These are phyloP conservation scores for Hippocampus guttulatus DNA, from an alignment of 2,113 vertebrate species.

Conservation along the genomic window DNA sequence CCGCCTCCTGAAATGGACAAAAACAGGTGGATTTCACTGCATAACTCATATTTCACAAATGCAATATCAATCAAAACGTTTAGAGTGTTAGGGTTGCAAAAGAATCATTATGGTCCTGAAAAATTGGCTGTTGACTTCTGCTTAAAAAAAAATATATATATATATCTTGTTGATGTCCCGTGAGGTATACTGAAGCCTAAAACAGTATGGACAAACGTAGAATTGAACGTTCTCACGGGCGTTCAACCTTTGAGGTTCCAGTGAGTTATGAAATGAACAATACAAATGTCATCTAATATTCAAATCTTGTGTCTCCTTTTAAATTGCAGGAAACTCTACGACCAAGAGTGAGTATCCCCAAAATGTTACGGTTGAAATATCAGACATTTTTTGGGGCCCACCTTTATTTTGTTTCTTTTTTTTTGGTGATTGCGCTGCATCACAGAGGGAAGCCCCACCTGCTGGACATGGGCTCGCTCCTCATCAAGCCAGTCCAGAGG, in stretches of 20 bases:
- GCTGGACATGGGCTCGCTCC: constrained; percentile 88
- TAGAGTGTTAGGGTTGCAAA: too few species aligned
- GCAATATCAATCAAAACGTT: too few species aligned
- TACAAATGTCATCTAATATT: constrained; percentile 20
- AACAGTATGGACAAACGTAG: not conserved
- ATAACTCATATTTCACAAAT: too few species aligned
- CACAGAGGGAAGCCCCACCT: constrained; percentile 86
- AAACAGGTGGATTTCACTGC: too few species aligned
- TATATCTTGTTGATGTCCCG: not conserved
- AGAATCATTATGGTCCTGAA: too few species aligned
- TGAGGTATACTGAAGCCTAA: not conserved
- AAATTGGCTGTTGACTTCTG: too few species aligned
- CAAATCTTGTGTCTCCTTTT: constrained; percentile 25
- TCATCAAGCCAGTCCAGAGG: constrained; percentile 95
- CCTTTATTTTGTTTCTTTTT: not conserved
- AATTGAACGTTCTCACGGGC: not conserved
- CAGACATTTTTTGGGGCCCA: not conserved
- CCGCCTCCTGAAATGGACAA: too few species aligned
- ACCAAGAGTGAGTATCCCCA: constrained; percentile 84
- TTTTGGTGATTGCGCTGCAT: not conserved
- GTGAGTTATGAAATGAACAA: not conserved
- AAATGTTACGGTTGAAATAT: not conserved
- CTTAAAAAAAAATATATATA: not conserved
- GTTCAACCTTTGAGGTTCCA: not conserved
- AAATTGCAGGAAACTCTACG: constrained; percentile 85